Evolutionary conservation across 23 tunicate species (phyloP).

Genomic region (Ciona savignyi): DNA sequence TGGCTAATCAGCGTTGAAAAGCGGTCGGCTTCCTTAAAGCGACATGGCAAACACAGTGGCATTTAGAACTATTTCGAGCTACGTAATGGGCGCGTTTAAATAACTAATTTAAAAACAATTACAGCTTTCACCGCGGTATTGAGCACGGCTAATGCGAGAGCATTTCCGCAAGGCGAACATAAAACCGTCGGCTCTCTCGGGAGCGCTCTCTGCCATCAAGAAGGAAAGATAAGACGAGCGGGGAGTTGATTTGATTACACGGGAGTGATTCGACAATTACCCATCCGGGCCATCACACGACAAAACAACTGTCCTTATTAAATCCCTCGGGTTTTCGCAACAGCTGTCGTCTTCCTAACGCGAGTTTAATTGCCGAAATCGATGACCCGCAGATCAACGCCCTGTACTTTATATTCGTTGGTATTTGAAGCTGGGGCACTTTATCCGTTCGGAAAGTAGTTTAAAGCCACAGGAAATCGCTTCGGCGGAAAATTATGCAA

Average conservation of each 20-base stretch:
- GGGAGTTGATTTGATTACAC: neutral
- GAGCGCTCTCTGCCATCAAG: neutral
- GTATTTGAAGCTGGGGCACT: too few species aligned
- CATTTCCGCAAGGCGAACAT: neutral
- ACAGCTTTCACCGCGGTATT: neutral
- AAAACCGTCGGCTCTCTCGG: neutral
- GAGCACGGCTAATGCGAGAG: neutral
- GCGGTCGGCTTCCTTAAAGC: neutral
- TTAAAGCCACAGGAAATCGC: too few species aligned
- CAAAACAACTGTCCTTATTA: neutral
- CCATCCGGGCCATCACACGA: neutral
- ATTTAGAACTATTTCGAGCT: neutral
- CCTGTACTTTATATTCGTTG: neutral
- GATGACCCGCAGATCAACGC: too few species aligned
- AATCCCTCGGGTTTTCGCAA: neutral
- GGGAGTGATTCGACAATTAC: neutral
- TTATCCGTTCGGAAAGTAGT: too few species aligned
- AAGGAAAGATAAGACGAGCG: neutral
- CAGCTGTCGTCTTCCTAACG: neutral
- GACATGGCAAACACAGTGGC: neutral
- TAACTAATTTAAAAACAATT: neutral
- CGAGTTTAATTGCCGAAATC: neutral
- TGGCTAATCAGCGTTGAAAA: too few species aligned
- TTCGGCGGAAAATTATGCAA: too few species aligned
- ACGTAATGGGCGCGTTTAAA: neutral